phyloP scores from a whole-genome alignment of 2,797 vertebrate species.

The Poeciliopsis paucimaculata region DNA sequence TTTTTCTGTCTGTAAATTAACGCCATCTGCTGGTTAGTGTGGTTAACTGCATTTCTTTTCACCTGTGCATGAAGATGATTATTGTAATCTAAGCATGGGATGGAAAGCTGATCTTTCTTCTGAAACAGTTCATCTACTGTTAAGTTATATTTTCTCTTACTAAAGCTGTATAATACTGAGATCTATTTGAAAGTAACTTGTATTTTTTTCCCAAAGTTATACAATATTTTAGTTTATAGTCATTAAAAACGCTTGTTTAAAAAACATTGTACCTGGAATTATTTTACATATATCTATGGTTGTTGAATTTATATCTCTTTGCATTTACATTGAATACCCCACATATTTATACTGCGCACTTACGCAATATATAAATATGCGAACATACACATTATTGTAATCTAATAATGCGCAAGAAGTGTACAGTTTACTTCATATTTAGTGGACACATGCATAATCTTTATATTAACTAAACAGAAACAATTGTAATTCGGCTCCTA shows the following conservation, averaged over 20 bases:
- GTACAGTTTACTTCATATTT: neutral
- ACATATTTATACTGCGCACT: neutral
- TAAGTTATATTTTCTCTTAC: conserved; percentile 19
- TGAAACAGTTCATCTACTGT: conserved; percentile 16
- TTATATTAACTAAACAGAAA: neutral
- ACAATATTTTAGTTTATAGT: conserved; percentile 38
- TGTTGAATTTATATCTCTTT: neutral
- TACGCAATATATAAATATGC: neutral
- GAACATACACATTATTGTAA: no score
- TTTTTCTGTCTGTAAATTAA: conserved; percentile 33
- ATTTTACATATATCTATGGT: neutral
- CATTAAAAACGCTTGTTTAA: conserved; percentile 35
- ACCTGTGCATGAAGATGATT: conserved; percentile 18
- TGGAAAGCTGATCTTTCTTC: conserved; percentile 27
- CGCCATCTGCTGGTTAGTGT: conserved; percentile 36
- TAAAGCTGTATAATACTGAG: conserved; percentile 18
- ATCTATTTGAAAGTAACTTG: conserved; percentile 32
- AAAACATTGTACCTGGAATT: conserved; percentile 10
- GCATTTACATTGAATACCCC: neutral
- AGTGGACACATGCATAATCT: neutral
- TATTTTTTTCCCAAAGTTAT: conserved; percentile 41
- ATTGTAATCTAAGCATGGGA: conserved; percentile 25
- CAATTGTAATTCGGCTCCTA: neutral
- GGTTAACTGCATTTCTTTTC: conserved; percentile 44
- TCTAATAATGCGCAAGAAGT: no score